A percentile compares a stretch with the other conserved stretches of the same genome.
Evolutionary conservation across 1,140 invertebrate genomes (phyloP).

Genomic region (Cheumatopsyche charites): DNA sequence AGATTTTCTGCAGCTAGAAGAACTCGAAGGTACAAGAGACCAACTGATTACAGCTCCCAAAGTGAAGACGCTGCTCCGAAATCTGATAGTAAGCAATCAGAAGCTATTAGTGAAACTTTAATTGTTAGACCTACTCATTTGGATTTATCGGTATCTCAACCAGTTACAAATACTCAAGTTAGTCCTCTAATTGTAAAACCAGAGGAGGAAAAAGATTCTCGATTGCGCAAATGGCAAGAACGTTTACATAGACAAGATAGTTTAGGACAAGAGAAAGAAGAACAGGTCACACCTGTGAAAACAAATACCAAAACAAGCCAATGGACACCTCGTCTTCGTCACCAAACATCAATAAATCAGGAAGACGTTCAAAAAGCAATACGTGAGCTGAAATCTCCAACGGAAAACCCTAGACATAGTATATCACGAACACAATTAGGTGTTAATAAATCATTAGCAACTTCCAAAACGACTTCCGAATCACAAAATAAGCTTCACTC

Average conservation of each 20-base stretch:
- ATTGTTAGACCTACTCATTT: slow-evolving; percentile 60
- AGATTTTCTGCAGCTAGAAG: slow-evolving; percentile 79
- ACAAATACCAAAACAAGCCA: slow-evolving; percentile 23
- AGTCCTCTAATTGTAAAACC: slow-evolving; percentile 50
- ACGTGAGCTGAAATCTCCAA: slow-evolving; percentile 65
- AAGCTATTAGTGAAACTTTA: slow-evolving; percentile 63
- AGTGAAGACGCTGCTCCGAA: slow-evolving; percentile 62
- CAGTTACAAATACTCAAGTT: slow-evolving; percentile 54
- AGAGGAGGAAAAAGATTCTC: slow-evolving; percentile 65
- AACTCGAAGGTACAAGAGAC: slow-evolving; percentile 81
- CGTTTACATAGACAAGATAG: slow-evolving; percentile 57
- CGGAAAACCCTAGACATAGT: slow-evolving; percentile 57
- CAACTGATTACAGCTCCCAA: slow-evolving; percentile 65
- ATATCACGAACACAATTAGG: slow-evolving; percentile 15
- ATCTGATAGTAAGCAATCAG: slow-evolving; percentile 54
- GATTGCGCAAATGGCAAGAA: slow-evolving; percentile 70
- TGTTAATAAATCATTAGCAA: slow-evolving; percentile 28
- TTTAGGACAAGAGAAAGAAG: slow-evolving; percentile 47
- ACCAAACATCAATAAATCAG: slow-evolving; percentile 68
- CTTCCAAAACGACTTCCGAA: slow-evolving; percentile 51
- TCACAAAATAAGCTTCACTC: slow-evolving; percentile 47
- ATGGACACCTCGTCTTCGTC: slow-evolving; percentile 52
- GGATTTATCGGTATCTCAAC: slow-evolving; percentile 58
- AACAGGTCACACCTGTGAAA: slow-evolving; percentile 29
- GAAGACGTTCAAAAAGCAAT: slow-evolving; percentile 69